Base-by-base conservation (phyloP, 2,797 vertebrate species). In the Hapalemur alaotrensis region DNA sequence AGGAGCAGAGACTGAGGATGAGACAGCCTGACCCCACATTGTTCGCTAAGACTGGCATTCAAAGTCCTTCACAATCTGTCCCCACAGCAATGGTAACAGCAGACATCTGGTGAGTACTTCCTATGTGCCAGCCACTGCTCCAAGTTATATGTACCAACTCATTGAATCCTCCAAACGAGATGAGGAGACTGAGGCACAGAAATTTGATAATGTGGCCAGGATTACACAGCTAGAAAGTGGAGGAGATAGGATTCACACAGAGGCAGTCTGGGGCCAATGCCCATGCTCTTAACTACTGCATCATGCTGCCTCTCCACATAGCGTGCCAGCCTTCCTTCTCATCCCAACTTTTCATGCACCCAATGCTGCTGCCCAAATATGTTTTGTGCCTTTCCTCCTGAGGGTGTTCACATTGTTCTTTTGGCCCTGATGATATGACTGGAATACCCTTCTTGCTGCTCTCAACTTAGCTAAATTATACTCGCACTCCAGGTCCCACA, bases 351-450 rank as follows among this genome's bases (percentile, higher is more conserved):
- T 28, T 79, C 5, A 72, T 52, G 14, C 4, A 65, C 28, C 22
- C 2, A 38, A 0, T 85, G 25, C 82, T 81, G 50, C 5, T 38
- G 48, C 70, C 41, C 85, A 70, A 25, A 25, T 67, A 30, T 80
- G 32, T 76, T 87, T 92, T 95, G 48, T 91, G 50, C 2, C 81
- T 96, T 78, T 78, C 50, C 93, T 86, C 20, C 28, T 41, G 23
- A 69, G 57, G 69, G 12, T 20, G 22, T 89, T 83, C 8, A 23
- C 41, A 65, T 87, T 17, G 10, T 95, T 91, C 46, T 72, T 75
- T 93, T 17, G 23, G 13, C 17, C 11, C 48, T 23, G 52, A 75
- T 87, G 41, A 50, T 83, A 43, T 67, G 38, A 73, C 48, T 46
- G n/a, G 15, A 63, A 18, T 89, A 25, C 3, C 59, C 73, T 89